Evolutionary conservation across 2,797 vertebrate genomes (phyloP).

Genomic region (Alfaro cultratus): DNA sequence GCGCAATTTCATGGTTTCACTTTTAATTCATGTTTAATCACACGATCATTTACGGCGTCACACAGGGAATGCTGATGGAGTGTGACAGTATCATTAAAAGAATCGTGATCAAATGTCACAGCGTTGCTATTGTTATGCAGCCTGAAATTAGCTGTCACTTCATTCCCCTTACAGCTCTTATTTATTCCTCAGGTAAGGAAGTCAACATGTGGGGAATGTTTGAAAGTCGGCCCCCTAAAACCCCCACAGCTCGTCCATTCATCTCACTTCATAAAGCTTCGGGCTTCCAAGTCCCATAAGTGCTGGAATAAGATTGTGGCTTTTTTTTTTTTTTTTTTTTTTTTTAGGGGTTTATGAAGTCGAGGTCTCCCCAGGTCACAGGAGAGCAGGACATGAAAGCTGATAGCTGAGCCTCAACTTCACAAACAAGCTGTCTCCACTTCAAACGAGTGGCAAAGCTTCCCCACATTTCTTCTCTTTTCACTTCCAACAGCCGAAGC

Average conservation of each 20-base stretch:
- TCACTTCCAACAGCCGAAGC: constrained; percentile 65
- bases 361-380: constrained; percentile 67
- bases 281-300: constrained; percentile 56
- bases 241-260: constrained; percentile 49
- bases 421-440: constrained; percentile 77
- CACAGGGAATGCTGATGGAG: constrained; percentile 40
- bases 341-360: constrained; percentile 63
- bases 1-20: constrained; percentile 67
- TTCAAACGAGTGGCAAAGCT: constrained; percentile 70
- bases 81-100: constrained; percentile 49
- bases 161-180: constrained; percentile 36
- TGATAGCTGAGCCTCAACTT: constrained; percentile 63
- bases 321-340: constrained; percentile 11
- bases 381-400: constrained; percentile 72
- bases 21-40: constrained; percentile 73
- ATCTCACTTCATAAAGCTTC: constrained; percentile 64
- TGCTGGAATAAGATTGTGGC: constrained; percentile 63
- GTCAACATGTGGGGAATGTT: constrained; percentile 33
- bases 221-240: constrained; percentile 56
- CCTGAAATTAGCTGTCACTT: constrained; percentile 56
- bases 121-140: constrained; percentile 45
- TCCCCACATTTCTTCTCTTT: constrained; percentile 68
- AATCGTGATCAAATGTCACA: constrained; percentile 49
- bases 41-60: constrained; percentile 59
- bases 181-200: constrained; percentile 60